Evolutionary conservation across 2,113 vertebrate genomes (phyloP), one percentile per base, ranked within the genome.

Genomic region (Abramis brama): DNA sequence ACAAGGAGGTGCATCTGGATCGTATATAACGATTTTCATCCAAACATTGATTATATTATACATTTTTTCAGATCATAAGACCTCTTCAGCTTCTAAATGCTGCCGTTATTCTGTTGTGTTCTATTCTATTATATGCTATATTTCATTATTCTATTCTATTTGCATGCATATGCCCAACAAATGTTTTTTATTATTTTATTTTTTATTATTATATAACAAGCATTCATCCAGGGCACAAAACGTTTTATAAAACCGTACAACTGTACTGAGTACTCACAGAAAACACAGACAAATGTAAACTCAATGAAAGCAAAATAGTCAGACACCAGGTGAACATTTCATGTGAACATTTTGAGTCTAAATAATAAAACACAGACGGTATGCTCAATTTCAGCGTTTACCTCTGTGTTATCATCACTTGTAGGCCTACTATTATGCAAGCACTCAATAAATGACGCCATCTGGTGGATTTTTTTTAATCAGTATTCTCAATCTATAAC

Each of bases 401-500:
- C 68, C 10, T 71, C 19, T 71, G 23, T 23, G 23, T 23, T 70
- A 5, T 21, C 21, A 15, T 47, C n/a, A 27, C 23, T 23, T 25
- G 71, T 6, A 57, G 55, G 19, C 55, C 55, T 57, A 36, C 17
- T 47, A 23, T 74, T 15, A 74, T 45, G 23, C 43, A 47, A 74
- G 71, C 10, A 15, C 39, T 15, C n/a, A 68, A 30, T 50, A 52
- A 82, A 82, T 23, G 6, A 50, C 27, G 79, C 62, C 79, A 82
- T 70, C 79, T 82, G 27, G 79, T 52, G 62, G 62, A 15, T 70
- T 19, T 47, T 68, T 66, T 50, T 15, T 11, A 3, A 23, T 82
- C 43, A 52, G 79, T 33, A 7, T 82, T 82, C 79, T 66, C n/a
- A 52, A 77, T 77, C 25, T 52, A 76, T 25, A 52, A 15, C 23